These are phyloP conservation scores for Monopterus albus DNA, from an alignment of 2,113 vertebrate genomes.

Conservation along the genomic window DNA sequence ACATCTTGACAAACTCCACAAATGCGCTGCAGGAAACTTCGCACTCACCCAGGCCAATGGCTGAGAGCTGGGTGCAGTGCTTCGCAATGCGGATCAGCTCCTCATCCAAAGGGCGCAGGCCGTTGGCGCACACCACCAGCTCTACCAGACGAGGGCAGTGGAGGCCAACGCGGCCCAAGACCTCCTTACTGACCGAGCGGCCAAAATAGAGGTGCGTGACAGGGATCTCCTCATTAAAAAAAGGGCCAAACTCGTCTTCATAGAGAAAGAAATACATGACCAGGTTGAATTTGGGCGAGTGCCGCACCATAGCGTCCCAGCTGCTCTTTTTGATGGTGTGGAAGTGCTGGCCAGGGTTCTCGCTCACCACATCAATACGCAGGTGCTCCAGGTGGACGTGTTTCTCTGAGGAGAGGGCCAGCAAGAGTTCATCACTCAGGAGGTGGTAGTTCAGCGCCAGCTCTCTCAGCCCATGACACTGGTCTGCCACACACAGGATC, in stretches of 20 bases:
- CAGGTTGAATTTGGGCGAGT: constrained; percentile 96
- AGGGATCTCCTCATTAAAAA: constrained; percentile 94
- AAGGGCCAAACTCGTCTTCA: constrained; percentile 95
- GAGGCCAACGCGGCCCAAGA: constrained; percentile 94
- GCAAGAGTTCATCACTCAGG: constrained; percentile 92
- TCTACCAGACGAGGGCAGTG: constrained; percentile 95
- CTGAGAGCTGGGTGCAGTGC: constrained; percentile 93
- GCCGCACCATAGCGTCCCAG: constrained; percentile 97
- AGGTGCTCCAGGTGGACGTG: constrained; percentile 95
- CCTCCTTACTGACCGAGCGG: constrained; percentile 96
- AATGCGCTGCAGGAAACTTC: constrained; percentile 98
- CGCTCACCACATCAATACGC: constrained; percentile 96
- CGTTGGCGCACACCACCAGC: constrained; percentile 97
- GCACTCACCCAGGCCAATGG: constrained; percentile 95
- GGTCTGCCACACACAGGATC: constrained; percentile 88
- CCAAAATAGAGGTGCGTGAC: constrained; percentile 98
- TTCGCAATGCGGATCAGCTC: constrained; percentile 96
- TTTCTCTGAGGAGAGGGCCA: constrained; percentile 95
- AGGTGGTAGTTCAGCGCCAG: constrained; percentile 95
- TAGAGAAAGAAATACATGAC: constrained; percentile 99
- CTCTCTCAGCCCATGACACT: constrained; percentile 95
- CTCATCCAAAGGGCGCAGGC: constrained; percentile 94
- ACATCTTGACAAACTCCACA: constrained; percentile 98
- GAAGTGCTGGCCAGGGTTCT: constrained; percentile 95
- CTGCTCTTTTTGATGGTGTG: constrained; percentile 96